Percentiles rank a stretch among this genome's conserved stretches.
Conservation (phyloP, 2,888 invertebrate genomes). For the Pammene aurita region DNA sequence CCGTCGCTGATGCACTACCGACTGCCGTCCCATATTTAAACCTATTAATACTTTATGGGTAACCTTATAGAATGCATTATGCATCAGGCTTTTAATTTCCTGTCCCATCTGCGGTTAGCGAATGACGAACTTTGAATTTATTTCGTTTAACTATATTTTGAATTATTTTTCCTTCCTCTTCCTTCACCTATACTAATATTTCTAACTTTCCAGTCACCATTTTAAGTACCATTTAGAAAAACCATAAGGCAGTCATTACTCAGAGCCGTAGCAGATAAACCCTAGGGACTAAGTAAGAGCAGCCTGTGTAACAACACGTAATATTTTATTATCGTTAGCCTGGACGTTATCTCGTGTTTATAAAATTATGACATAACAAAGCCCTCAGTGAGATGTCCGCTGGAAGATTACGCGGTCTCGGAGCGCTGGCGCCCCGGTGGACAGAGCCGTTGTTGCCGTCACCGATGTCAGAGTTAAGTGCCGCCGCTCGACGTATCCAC, state of each 20-base stretch:
- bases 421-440: conserved; percentile 45
- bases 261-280: conserved; percentile 5
- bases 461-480: conserved; percentile 76
- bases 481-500: conserved; percentile 68
- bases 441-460: conserved; percentile 56
- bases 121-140: conserved; percentile 1
- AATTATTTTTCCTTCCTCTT: too few relatives aligned
- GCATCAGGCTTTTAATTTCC: conserved; percentile 7
- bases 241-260: neutral
- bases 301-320: conserved; percentile 17
- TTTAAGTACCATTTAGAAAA: neutral
- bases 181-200: too few relatives aligned
- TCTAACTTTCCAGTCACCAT: neutral
- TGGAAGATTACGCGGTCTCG: conserved; percentile 43
- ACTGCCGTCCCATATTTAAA: conserved; percentile 38
- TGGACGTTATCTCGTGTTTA: conserved; percentile 36
- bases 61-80: conserved; percentile 30
- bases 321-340: conserved; percentile 32
- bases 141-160: neutral
- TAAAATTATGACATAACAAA: conserved; percentile 40
- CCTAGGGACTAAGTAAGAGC: conserved; percentile 34
- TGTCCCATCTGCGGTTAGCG: conserved; percentile 16
- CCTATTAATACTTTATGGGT: conserved; percentile 30
- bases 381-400: conserved; percentile 36
- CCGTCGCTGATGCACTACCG: conserved; percentile 49